A percentile compares a stretch with the other conserved stretches of the same genome.
Evolutionary conservation across 2,113 vertebrate species (phyloP).

Genomic region (Ciconia boyciana): DNA sequence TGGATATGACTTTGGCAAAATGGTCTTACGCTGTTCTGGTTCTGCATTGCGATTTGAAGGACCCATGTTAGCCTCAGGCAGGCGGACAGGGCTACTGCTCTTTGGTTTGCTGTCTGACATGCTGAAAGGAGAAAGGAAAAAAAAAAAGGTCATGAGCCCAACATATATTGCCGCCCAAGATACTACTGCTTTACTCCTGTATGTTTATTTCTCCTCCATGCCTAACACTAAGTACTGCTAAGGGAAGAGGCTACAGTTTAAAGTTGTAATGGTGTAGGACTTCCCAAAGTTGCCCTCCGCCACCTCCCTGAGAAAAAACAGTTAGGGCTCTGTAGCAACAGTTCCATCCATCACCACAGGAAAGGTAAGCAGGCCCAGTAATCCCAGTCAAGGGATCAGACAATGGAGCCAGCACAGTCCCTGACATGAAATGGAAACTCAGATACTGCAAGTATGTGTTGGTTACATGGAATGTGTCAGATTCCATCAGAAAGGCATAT

Average conservation of each 20-base stretch:
- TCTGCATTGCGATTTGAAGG: slow-evolving; percentile 77
- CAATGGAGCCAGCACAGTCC: background rate
- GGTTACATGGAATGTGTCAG: background rate
- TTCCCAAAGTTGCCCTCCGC: background rate
- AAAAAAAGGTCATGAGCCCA: background rate
- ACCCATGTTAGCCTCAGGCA: slow-evolving; percentile 74
- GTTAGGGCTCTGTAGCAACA: background rate
- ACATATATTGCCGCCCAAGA: background rate
- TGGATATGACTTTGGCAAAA: background rate
- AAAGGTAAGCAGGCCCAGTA: background rate
- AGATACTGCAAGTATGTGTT: background rate
- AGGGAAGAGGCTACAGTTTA: background rate
- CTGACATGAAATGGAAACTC: background rate
- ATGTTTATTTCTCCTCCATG: background rate
- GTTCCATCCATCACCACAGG: background rate
- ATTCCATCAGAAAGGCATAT: background rate
- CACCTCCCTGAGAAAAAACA: background rate
- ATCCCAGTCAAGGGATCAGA: background rate
- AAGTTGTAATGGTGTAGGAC: background rate
- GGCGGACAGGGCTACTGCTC: slow-evolving; percentile 85
- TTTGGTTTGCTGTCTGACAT: slow-evolving; percentile 82
- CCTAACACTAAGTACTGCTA: background rate
- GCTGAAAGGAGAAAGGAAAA: slow-evolving; percentile 56
- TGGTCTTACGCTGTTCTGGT: slow-evolving; percentile 79
- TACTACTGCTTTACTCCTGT: background rate